Base-by-base conservation (phyloP, 2,888 invertebrate species). In the Willowsia nigromaculata region DNA sequence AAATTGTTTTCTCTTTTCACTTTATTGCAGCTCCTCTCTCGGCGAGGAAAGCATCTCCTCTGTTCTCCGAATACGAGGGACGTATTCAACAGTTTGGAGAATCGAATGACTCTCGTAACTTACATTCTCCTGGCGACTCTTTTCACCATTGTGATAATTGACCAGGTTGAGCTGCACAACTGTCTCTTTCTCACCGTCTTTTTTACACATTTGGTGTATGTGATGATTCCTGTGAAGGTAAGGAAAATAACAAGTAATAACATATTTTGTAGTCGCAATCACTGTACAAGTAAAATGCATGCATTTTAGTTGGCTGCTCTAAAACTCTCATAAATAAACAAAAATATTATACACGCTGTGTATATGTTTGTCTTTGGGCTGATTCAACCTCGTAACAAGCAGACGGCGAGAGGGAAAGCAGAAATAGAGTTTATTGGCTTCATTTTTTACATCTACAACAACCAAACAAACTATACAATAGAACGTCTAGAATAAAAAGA, bases 111-210 rank as follows among this genome's bases (percentile, higher is more conserved):
- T 25, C 80, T 89, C 90, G 96, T 98, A 90, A 97, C 97, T 25
- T 97, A 97, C 94, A 96, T 97, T 90, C 96, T 98, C 84, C 95
- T 98, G 90, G 95, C 95, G 91, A 97, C 97, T 3, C 96, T 98
- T 94, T 94, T 97, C 91, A 95, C 96, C 53, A 95, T 97, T 90
- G 96, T 97, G 94, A 94, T 95, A 89, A 89, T 78, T 68, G 76
- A 89, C 53, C 81, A 87, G 81, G 27, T 87, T 33, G 87, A 87
- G 18, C 81, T 87, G 30, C 87, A 87, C 82, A 87, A 87, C 25
- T 87, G 81, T 87, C 82, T 87, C 68, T 87, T 87, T 87, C 87
- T 87, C 74, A 87, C 87, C 6, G 81, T 87, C 37, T 87, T 87
- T 43, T 87, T 87, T 47, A 87, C 87, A 18, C 87, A 87, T 37